Evolutionary conservation across 2,797 vertebrate genomes (phyloP), one percentile per base, ranked within the genome.

Genomic region (Molothrus ater): DNA sequence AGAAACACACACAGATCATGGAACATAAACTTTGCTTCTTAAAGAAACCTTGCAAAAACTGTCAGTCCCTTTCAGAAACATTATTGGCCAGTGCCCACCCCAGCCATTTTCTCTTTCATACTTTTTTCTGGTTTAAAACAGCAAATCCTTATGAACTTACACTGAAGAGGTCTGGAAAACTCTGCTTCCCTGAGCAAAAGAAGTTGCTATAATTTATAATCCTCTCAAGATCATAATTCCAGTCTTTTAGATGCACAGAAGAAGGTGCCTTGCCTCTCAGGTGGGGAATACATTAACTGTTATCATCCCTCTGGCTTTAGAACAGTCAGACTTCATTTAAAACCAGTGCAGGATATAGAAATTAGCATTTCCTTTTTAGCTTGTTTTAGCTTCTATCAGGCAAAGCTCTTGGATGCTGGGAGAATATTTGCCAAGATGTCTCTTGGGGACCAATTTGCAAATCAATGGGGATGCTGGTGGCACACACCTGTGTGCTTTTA

Each of bases 251-350:
- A 86, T 83, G n/a, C 10, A 3, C 29, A 42, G 69, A 45, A 91
- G 48, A 83, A 75, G 54, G 28, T 88, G 17, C 4, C 24, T 90
- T 92, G 50, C 40, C 63, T 93, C 31, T 89, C 72, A 83, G 61
- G 51, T 83, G 73, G 70, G 73, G 82, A 91, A 90, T 80, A 59
- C 7, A 63, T 92, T 78, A 88, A 29, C 54, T 83, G 47, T 60
- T 94, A 59, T 61, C 81, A 31, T 60, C 69, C 61, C 57, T 75
- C 51, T 88, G 79, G 72, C 79, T 92, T 94, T 65, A 72, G 75
- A 88, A 88, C 63, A 60, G 66, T 51, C 31, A 69, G 63, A 54
- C 69, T 93, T 79, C 80, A 91, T 93, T 92, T 57, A 94, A 78
- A 83, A 63, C 13, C 72, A 65, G 56, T 31, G n/a, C n/a, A 36